Base-by-base conservation (phyloP, 1,140 invertebrate species). In the Diprion similis region DNA sequence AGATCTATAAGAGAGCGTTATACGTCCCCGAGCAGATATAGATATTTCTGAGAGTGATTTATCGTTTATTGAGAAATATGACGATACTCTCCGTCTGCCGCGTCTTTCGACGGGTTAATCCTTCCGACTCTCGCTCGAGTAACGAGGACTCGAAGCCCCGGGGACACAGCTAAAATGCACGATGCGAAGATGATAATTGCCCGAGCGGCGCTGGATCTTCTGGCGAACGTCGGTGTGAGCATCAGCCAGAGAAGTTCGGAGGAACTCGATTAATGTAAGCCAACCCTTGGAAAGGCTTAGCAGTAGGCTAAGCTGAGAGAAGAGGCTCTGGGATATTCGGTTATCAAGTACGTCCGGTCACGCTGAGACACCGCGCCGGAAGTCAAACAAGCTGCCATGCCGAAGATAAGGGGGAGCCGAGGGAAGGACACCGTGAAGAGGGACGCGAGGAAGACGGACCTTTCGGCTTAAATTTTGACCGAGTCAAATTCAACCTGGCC, bases 51-150 rank as follows among this genome's bases (percentile, higher is more conserved):
- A 64, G 71, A 64, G 77, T 85, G 85, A 87, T 87, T 85, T 87
- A 87, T 87, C 75, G 85, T 84, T 86, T 87, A 87, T 87, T 86
- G 83, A 87, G 85, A 87, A 87, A 85, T 87, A 87, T 87, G 80
- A 82, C 79, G 77, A 79, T 71, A 74, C 78, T 76, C 74, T 76
- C 75, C 11, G 9, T 18, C 9, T 0, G 19, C 1, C n/a, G 17
- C 15, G 68, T 48, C 68, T 17, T 24, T 10, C 68, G 15, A n/a
- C n/a, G 46, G 68, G 51, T 66, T 64, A 66, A 17, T n/a, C 51
- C 73, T 18, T 66, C 48, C 67, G 19, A 65, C 68, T 51, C 73
- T 24, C 45, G 66, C 71, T 73, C 47, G 71, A 71, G 72, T 65
- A 73, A 46, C 64, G 66, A 17, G 59, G 13, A 64, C 17, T 64